These are phyloP conservation scores for Chymomyza costata DNA, from an alignment of 1,140 invertebrate species.

Conservation along the genomic window DNA sequence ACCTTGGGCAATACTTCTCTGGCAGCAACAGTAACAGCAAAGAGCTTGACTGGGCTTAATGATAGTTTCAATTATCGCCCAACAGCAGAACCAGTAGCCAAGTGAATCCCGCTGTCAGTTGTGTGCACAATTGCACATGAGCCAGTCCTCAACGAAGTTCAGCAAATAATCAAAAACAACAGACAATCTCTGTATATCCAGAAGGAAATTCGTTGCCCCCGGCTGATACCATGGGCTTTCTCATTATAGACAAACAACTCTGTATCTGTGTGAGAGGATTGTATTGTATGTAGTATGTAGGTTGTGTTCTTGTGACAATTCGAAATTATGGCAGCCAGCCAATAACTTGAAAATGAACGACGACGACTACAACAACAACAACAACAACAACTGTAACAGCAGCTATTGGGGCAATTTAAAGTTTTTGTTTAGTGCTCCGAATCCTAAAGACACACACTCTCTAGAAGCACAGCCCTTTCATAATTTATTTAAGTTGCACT, in stretches of 20 bases:
- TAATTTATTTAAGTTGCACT: constrained; percentile 51
- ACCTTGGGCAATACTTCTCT: too few species aligned
- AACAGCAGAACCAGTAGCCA: too few species aligned
- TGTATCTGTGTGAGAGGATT: too few species aligned
- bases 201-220: constrained; percentile 27
- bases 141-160: constrained; percentile 32
- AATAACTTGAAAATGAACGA: constrained; percentile 30
- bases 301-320: constrained; percentile 37
- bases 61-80: constrained; percentile 68
- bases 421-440: constrained; percentile 11
- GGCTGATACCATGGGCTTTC: constrained; percentile 10
- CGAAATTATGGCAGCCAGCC: constrained; percentile 41
- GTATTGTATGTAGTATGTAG: too few species aligned
- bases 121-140: constrained; percentile 37
- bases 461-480: too few species aligned
- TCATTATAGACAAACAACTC: constrained; percentile 46
- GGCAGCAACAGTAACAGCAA: constrained; percentile 31
- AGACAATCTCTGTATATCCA: constrained; percentile 1
- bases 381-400: too few species aligned
- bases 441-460: too few species aligned
- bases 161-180: constrained; percentile 8
- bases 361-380: too few species aligned
- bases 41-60: constrained; percentile 55
- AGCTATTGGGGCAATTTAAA: constrained; percentile 46
- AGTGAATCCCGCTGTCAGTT: constrained; percentile 20